Conservation (phyloP, 1,140 invertebrate genomes). For the Zaprionus lachaisei region DNA sequence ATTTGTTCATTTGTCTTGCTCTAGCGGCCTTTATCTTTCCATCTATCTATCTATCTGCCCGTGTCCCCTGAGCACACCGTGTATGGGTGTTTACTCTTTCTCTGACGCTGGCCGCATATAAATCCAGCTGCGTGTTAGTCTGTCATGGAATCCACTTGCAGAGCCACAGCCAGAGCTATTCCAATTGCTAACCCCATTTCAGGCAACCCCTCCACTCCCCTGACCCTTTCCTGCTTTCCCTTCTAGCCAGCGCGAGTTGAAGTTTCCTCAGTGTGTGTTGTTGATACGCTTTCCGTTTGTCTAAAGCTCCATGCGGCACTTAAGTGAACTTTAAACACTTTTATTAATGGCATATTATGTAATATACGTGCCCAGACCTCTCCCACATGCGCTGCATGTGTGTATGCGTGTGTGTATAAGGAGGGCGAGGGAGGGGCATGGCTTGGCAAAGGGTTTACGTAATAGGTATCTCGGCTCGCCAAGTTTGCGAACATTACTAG, state of each 20-base stretch:
- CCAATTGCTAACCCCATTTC: slow-evolving; percentile 5
- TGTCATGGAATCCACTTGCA: slow-evolving; percentile 53
- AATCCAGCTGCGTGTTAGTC: slow-evolving; percentile 67
- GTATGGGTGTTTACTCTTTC: slow-evolving; percentile 57
- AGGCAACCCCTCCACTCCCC: background rate
- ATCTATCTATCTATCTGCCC: slow-evolving; percentile 12
- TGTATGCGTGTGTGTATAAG: slow-evolving; percentile 1
- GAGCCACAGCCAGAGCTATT: slow-evolving; percentile 34
- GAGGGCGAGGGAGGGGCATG: background rate
- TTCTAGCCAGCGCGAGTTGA: slow-evolving; percentile 35
- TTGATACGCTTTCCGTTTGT: slow-evolving; percentile 81
- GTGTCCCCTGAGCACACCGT: slow-evolving; percentile 32
- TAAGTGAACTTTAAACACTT: slow-evolving; percentile 85
- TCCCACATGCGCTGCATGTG: slow-evolving; percentile 3
- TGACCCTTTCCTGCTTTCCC: background rate
- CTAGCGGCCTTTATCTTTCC: slow-evolving; percentile 41
- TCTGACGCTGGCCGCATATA: slow-evolving; percentile 73
- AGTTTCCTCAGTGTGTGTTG: slow-evolving; percentile 74
- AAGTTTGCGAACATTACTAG: slow-evolving; percentile 79
- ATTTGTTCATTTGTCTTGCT: slow-evolving; percentile 64
- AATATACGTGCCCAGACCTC: slow-evolving; percentile 70
- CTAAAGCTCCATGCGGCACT: slow-evolving; percentile 82
- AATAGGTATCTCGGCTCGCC: slow-evolving; percentile 44
- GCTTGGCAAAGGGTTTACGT: slow-evolving; percentile 32
- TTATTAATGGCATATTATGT: slow-evolving; percentile 84